Conservation (phyloP, 2,797 vertebrate species). For the Masticophis lateralis region DNA sequence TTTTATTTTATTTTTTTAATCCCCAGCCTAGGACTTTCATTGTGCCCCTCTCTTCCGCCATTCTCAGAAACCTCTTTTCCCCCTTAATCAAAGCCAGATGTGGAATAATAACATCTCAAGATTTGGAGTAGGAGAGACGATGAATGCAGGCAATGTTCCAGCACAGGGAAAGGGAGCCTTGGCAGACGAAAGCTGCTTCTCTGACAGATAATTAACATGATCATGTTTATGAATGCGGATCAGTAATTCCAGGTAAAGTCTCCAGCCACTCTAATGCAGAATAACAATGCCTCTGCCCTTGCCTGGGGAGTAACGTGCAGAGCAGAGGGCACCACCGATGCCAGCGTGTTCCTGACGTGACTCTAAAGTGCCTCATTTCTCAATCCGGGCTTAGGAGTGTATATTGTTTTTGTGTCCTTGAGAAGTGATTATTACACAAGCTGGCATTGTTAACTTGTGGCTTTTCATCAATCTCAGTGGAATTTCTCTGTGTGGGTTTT, state of each 20-base stretch:
- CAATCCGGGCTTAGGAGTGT: not conserved
- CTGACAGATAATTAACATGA: slow-evolving; percentile 53
- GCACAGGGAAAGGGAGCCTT: not conserved
- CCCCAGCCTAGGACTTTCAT: not conserved
- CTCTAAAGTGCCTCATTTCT: slow-evolving; percentile 59
- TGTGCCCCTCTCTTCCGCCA: not conserved
- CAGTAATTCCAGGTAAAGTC: slow-evolving; percentile 68
- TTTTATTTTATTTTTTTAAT: not conserved
- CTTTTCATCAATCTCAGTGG: rapidly evolving
- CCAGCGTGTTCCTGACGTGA: slow-evolving; percentile 57
- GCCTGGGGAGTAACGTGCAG: not conserved
- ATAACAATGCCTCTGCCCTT: slow-evolving; percentile 48
- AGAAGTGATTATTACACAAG: not conserved
- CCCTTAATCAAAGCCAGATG: not conserved
- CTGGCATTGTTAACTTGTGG: not conserved
- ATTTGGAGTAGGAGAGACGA: slow-evolving; percentile 49
- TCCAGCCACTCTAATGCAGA: slow-evolving; percentile 25
- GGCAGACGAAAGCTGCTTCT: not conserved
- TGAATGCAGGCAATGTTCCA: slow-evolving; percentile 46
- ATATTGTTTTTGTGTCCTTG: slow-evolving; percentile 30
- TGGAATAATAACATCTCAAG: slow-evolving; percentile 36
- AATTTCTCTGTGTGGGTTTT: not conserved
- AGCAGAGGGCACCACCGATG: not conserved
- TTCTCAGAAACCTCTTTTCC: not conserved
- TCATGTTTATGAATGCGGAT: slow-evolving; percentile 69